Evolutionary conservation across 2,888 invertebrate species (phyloP).

Genomic region (Eurytoma adleriae): DNA sequence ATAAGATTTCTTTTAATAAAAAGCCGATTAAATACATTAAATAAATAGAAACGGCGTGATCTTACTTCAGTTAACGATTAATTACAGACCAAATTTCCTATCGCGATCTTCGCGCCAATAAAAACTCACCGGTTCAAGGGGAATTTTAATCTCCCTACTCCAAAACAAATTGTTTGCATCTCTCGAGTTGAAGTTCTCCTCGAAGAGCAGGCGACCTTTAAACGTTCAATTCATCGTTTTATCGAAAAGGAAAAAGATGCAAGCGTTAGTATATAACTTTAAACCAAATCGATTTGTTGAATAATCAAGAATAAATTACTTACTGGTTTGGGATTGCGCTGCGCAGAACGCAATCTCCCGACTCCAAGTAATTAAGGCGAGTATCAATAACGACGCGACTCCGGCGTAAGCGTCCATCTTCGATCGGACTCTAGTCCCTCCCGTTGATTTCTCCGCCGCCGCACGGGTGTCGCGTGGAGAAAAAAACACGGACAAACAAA

Average conservation of each 20-base stretch:
- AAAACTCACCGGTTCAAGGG: constrained; percentile 65
- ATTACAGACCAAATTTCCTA: not conserved
- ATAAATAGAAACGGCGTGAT: not conserved
- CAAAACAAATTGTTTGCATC: constrained; percentile 61
- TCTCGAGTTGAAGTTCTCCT: constrained; percentile 79
- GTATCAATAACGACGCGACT: constrained; percentile 33
- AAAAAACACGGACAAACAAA: constrained; percentile 37
- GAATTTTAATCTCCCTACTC: constrained; percentile 66
- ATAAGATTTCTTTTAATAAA: too few species aligned
- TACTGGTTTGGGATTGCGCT: constrained; percentile 16
- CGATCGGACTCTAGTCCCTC: constrained; percentile 22
- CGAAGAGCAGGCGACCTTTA: constrained; percentile 76
- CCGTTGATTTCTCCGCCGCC: constrained; percentile 28
- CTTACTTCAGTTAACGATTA: not conserved
- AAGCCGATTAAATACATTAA: too few species aligned
- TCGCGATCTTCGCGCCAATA: not conserved
- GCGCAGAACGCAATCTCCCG: constrained; percentile 38
- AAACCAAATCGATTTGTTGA: constrained; percentile 7
- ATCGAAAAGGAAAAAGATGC: not conserved
- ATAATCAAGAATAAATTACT: constrained; percentile 38
- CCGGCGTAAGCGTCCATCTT: constrained; percentile 42
- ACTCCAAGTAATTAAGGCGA: constrained; percentile 45
- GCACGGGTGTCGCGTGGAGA: constrained; percentile 9
- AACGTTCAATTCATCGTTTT: constrained; percentile 20
- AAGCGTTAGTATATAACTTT: not conserved